phyloP scores from a whole-genome alignment of 2,888 invertebrate species.

The Choreutis nemorana region DNA sequence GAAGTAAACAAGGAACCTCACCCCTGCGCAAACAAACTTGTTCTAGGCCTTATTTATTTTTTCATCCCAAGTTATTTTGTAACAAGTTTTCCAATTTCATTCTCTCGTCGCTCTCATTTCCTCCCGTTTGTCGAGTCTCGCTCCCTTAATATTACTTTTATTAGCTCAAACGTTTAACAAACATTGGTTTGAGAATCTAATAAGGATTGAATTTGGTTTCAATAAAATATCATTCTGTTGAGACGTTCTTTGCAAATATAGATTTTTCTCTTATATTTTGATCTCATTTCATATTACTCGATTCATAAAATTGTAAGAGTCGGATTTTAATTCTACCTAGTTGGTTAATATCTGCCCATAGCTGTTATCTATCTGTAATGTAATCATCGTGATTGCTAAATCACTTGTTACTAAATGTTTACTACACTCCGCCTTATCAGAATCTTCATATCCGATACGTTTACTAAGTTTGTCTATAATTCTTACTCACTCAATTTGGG shows the following conservation, averaged over 20 bases:
- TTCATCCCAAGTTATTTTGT: conserved; percentile 55
- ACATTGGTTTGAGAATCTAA: conserved; percentile 55
- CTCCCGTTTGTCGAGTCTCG: conserved; percentile 40
- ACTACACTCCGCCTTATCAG: conserved; percentile 47
- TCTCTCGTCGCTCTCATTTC: conserved; percentile 62
- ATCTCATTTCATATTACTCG: too few relatives aligned
- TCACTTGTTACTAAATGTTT: too few relatives aligned
- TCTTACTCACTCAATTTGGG: conserved; percentile 56
- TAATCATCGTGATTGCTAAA: too few relatives aligned
- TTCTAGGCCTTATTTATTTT: conserved; percentile 50
- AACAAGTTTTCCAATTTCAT: conserved; percentile 67
- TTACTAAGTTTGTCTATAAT: conserved; percentile 57
- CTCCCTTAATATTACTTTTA: conserved; percentile 60
- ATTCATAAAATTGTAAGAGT: too few relatives aligned
- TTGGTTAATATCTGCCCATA: too few relatives aligned
- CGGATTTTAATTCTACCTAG: too few relatives aligned
- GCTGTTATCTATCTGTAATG: too few relatives aligned
- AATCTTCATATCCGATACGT: conserved; percentile 45
- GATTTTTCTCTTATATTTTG: too few relatives aligned
- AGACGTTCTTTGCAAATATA: too few relatives aligned
- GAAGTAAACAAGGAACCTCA: too few relatives aligned
- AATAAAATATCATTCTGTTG: too few relatives aligned
- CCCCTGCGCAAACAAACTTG: too few relatives aligned
- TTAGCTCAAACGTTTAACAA: conserved; percentile 61
- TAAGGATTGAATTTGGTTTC: conserved; percentile 43